These are phyloP conservation scores for Crotalus helleri DNA, from an alignment of 2,113 vertebrate species.

Conservation along the genomic window DNA sequence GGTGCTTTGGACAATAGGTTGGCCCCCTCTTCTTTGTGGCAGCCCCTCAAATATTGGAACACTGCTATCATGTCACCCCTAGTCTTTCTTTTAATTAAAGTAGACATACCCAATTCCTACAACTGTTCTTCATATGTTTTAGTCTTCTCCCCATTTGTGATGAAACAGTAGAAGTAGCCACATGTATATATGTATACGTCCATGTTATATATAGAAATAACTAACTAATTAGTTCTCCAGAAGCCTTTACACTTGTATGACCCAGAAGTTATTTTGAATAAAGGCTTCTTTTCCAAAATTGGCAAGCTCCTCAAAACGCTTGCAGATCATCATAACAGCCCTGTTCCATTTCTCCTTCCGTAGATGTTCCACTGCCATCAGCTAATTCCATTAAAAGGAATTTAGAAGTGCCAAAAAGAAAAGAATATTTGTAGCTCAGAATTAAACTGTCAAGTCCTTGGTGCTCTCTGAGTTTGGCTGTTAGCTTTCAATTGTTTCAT, in stretches of 20 bases:
- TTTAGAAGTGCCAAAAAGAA: background rate
- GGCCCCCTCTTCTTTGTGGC: background rate
- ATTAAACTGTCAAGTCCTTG: background rate
- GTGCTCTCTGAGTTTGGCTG: background rate
- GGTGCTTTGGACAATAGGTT: background rate
- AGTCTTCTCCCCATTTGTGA: background rate
- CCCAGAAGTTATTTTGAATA: constrained; percentile 19
- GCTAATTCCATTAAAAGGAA: background rate
- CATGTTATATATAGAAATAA: background rate
- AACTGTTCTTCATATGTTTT: background rate
- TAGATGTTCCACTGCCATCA: background rate
- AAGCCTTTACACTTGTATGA: background rate
- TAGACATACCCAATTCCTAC: background rate
- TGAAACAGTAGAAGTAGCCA: background rate
- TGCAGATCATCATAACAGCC: background rate
- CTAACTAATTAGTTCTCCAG: background rate
- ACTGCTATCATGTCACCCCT: background rate
- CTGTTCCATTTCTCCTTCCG: background rate
- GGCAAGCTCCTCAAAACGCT: background rate
- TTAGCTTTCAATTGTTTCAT: background rate
- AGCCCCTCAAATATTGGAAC: background rate
- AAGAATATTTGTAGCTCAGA: background rate
- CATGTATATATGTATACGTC: background rate
- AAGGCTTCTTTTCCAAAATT: background rate
- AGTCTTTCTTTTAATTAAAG: background rate